phyloP scores from a whole-genome alignment of 2,797 vertebrate genomes.

The Strix occidentalis region DNA sequence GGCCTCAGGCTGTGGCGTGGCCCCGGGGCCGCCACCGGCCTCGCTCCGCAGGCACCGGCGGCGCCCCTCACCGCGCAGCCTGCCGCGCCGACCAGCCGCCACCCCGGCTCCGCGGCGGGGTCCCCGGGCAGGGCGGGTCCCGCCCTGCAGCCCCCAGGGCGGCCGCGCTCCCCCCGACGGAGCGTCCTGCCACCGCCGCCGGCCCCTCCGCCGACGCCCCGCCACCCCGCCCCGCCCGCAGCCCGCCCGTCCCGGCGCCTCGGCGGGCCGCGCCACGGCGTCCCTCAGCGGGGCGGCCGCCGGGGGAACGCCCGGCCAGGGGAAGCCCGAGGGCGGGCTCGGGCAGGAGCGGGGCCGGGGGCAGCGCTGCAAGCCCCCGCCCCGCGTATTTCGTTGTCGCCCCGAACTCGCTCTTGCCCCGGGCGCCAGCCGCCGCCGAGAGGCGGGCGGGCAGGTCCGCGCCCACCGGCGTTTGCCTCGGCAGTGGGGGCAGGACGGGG shows the following conservation, averaged over 20 bases:
- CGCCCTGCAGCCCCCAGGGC: background rate
- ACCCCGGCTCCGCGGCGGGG: too few species aligned
- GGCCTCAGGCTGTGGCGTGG: background rate
- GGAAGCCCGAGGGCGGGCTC: background rate
- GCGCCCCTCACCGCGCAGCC: background rate
- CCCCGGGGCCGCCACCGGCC: background rate
- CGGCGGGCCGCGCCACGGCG: background rate
- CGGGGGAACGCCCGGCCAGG: background rate
- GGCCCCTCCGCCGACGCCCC: background rate
- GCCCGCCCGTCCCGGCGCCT: background rate
- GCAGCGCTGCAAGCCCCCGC: background rate
- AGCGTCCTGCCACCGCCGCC: background rate
- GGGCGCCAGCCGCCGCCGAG: background rate
- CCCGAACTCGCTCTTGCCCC: background rate
- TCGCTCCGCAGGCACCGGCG: background rate
- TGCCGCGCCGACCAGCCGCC: background rate
- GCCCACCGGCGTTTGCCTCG: background rate
- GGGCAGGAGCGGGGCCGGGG: background rate
- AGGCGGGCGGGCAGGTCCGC: background rate
- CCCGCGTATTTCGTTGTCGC: slow-evolving; percentile 13
- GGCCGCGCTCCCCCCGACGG: background rate
- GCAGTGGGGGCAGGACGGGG: too few species aligned
- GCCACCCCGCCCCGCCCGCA: background rate
- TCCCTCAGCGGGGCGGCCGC: background rate
- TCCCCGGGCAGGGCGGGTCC: background rate